phyloP scores from a whole-genome alignment of 2,113 vertebrate genomes.

The Cathartes aura region DNA sequence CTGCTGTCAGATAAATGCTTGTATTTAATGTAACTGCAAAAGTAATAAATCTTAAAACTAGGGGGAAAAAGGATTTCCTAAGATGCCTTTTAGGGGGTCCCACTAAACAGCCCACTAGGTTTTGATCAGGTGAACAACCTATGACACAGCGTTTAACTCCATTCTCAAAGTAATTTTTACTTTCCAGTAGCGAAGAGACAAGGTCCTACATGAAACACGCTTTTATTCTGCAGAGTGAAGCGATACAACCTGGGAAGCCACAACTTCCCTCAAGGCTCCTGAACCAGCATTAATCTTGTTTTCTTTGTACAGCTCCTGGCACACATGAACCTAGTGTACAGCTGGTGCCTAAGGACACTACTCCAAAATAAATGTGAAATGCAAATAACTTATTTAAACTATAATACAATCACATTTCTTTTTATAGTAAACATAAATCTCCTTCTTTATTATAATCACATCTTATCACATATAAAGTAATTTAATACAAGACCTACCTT shows the following conservation, averaged over 20 bases:
- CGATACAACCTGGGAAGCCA: background rate
- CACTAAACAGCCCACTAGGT: background rate
- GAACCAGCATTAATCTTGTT: background rate
- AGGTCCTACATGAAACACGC: background rate
- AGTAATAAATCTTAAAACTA: conserved; percentile 2
- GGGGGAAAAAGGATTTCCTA: background rate
- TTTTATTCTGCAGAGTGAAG: background rate
- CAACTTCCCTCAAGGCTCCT: background rate
- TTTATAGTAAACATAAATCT: conserved; percentile 46
- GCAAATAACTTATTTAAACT: conserved; percentile 47
- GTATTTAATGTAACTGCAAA: background rate
- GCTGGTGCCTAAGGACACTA: conserved; percentile 9
- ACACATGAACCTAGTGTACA: background rate
- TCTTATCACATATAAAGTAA: conserved; percentile 42
- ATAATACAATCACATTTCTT: conserved; percentile 48
- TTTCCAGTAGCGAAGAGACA: background rate
- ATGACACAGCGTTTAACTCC: background rate
- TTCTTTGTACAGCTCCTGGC: background rate
- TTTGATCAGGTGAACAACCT: background rate
- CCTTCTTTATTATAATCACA: conserved; percentile 38
- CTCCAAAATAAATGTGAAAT: conserved; percentile 33
- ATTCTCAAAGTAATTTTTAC: background rate
- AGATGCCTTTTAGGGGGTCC: background rate
- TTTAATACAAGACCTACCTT: conserved; percentile 52
- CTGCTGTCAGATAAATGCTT: conserved; percentile 40